Evolutionary conservation across 2,888 invertebrate genomes (phyloP).

Genomic region (Cataglyphis livida): DNA sequence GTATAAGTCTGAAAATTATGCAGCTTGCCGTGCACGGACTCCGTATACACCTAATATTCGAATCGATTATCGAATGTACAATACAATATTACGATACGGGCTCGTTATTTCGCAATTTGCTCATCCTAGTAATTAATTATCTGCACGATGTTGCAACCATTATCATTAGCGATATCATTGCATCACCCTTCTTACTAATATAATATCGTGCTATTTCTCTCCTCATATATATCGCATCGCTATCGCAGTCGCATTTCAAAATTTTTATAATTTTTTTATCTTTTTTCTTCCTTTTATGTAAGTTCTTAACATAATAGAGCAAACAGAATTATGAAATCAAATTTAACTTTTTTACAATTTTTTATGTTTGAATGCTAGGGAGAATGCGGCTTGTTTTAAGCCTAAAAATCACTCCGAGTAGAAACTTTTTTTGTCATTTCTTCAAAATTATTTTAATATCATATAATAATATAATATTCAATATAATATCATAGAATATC

Average conservation of each 20-base stretch:
- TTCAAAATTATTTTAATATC: conserved; percentile 48
- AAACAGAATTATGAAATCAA: conserved; percentile 24
- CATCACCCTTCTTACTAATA: conserved; percentile 24
- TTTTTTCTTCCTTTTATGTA: background rate
- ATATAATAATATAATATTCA: too few species aligned
- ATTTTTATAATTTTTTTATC: background rate
- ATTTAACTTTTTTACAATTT: conserved; percentile 8
- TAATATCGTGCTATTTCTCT: background rate
- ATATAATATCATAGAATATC: background rate
- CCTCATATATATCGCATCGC: background rate
- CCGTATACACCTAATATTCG: background rate
- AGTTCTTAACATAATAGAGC: background rate
- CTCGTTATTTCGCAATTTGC: conserved; percentile 51
- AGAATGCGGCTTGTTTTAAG: background rate
- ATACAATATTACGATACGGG: conserved; percentile 31
- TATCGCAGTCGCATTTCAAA: conserved; percentile 1
- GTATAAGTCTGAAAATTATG: conserved; percentile 34
- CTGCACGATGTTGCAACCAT: conserved; percentile 26
- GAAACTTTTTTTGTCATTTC: conserved; percentile 64
- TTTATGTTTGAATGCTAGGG: background rate
- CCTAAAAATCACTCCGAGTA: background rate
- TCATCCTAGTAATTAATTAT: conserved; percentile 41
- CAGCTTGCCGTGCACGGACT: background rate
- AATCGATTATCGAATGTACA: conserved; percentile 49
- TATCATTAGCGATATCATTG: conserved; percentile 47